phyloP scores from a whole-genome alignment of 2,888 invertebrate species.

The Aphidius colemani region DNA sequence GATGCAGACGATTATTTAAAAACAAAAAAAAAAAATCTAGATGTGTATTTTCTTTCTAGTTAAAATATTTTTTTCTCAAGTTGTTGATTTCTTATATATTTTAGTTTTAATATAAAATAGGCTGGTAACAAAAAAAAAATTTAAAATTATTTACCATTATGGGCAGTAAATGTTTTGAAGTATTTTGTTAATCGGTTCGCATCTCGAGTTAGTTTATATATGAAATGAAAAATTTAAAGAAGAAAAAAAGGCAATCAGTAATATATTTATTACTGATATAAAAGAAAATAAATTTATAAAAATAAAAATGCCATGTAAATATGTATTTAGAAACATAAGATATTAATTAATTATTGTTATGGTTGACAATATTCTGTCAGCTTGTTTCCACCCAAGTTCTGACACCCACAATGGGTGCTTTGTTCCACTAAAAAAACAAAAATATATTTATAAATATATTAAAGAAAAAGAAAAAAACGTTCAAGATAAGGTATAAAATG shows the following conservation, averaged over 20 bases:
- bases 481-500: background rate
- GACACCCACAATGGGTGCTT: constrained; percentile 21
- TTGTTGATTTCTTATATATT: background rate
- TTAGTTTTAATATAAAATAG: too few species aligned
- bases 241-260: background rate
- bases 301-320: constrained; percentile 51
- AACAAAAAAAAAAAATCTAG: background rate
- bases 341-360: constrained; percentile 55
- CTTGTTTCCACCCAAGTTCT: constrained; percentile 42
- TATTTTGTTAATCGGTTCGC: constrained; percentile 3
- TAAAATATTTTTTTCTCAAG: constrained; percentile 11
- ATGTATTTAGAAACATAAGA: constrained; percentile 59
- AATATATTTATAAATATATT: background rate
- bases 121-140: background rate
- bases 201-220: too few species aligned
- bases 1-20: background rate
- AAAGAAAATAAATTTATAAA: constrained; percentile 37
- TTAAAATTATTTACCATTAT: constrained; percentile 7
- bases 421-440: constrained; percentile 26
- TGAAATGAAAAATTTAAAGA: too few species aligned
- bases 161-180: constrained; percentile 11
- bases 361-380: constrained; percentile 52
- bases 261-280: constrained; percentile 25
- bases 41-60: too few species aligned
- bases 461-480: constrained; percentile 12